A percentile compares a stretch with the other conserved stretches of the same genome.
Evolutionary conservation across 2,888 invertebrate species (phyloP).

Genomic region (Thyatira batis): DNA sequence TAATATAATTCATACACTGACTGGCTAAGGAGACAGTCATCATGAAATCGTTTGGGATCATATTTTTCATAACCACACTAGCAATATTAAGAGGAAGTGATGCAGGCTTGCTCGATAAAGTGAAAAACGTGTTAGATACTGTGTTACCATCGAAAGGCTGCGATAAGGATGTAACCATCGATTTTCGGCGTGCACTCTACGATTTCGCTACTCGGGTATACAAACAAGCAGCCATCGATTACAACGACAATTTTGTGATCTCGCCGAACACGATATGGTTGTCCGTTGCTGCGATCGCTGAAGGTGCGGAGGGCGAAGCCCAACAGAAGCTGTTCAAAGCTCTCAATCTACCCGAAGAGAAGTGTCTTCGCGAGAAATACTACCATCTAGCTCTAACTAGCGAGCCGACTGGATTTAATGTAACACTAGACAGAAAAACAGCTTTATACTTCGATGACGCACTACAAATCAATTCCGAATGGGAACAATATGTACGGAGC

Average conservation of each 20-base stretch:
- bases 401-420: constrained; percentile 11
- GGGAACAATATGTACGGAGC: constrained; percentile 21
- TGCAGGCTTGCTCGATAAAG: neutral
- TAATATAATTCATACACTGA: neutral
- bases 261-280: constrained; percentile 21
- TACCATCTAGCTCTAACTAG: constrained; percentile 22
- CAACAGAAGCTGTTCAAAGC: constrained; percentile 25
- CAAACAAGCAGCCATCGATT: constrained; percentile 10
- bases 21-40: neutral
- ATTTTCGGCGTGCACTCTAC: constrained; percentile 5
- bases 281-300: constrained; percentile 24
- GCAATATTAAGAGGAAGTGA: neutral
- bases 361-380: constrained; percentile 22
- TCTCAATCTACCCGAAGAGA: constrained; percentile 26
- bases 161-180: neutral
- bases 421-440: constrained; percentile 21
- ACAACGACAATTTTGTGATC: constrained; percentile 14
- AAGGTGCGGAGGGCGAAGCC: constrained; percentile 17
- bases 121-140: neutral
- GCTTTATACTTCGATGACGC: constrained; percentile 29
- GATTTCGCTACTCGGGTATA: constrained; percentile 3
- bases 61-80: neutral
- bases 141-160: neutral
- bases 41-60: neutral
- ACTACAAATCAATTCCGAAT: constrained; percentile 18